Evolutionary conservation across 2,113 vertebrate species (phyloP), one percentile per base, ranked within the genome.

Genomic region (Saccopteryx leptura): DNA sequence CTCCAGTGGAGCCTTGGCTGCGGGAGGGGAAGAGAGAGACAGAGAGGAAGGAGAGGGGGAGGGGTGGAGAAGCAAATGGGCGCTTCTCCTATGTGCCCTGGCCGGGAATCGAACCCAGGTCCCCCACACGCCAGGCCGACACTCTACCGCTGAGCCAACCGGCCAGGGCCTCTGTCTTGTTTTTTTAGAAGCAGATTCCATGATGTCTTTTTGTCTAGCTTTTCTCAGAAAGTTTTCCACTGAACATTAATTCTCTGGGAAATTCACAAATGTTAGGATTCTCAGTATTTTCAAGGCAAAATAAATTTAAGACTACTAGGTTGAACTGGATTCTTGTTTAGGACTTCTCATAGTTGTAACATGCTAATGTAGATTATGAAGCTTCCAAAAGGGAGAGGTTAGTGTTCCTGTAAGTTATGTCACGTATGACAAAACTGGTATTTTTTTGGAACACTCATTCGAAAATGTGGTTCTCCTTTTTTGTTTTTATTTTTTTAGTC

Each of bases 161-260:
- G n/a, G n/a, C n/a, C n/a, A n/a, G n/a, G n/a, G n/a, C n/a, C n/a
- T n/a, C 12, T 33, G 33, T 39, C 39, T 39, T 39, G 39, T 39
- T 46, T 46, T 78, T 75, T 75, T 75, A 15, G 31, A 92, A 90
- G 75, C 56, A 92, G 61, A 79, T 13, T 31, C 31, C 31, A 48
- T 75, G 19, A 24, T 94, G 23, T 76, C 74, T 94, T 94, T 56
- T 75, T 95, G 52, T 50, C 11, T 65, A 39, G 46, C 33, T 33
- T 95, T 83, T 83, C 31, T 65, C 50, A 56, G 31, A 79, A 68
- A 76, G 46, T 74, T 65, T 88, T 89, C 79, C 66, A 8, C 15
- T 94, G 60, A 72, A 65, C 31, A 69, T 76, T n/a, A 79, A 28
- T 84, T 94, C 31, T 89, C 50, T 88, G 31, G n/a, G 48, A 85